Base-by-base conservation (phyloP, 2,888 invertebrate genomes). In the Diogma glabrata region DNA sequence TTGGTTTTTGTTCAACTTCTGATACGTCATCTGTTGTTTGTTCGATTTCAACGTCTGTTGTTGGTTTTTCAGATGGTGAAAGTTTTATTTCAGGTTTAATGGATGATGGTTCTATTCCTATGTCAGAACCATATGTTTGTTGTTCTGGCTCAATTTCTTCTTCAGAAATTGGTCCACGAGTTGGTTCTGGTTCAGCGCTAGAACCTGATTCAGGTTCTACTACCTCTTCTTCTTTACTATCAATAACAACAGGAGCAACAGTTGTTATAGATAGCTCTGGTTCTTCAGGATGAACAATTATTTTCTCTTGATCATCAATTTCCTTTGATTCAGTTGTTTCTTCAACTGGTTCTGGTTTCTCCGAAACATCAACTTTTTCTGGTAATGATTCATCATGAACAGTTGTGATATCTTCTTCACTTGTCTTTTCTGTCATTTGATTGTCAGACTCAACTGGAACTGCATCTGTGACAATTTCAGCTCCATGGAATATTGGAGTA, bases 391-490 rank as follows among this genome's bases (percentile, higher is more conserved):
- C 52, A 36, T 51, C 47, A n/a, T n/a, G n/a, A n/a, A n/a, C n/a
- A n/a, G n/a, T n/a, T n/a, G n/a, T n/a, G n/a, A n/a, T n/a, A n/a
- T n/a, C n/a, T n/a, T n/a, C n/a, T n/a, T n/a, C n/a, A n/a, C n/a
- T n/a, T n/a, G n/a, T n/a, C n/a, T n/a, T n/a, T n/a, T n/a, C n/a
- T n/a, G n/a, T n/a, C n/a, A n/a, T n/a, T n/a, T n/a, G n/a, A n/a
- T n/a, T n/a, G n/a, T n/a, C n/a, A n/a, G n/a, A n/a, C n/a, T n/a
- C n/a, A n/a, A n/a, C n/a, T n/a, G n/a, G n/a, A n/a, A n/a, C n/a
- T n/a, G n/a, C n/a, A n/a, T n/a, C 40, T 40, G 51, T 46, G n/a
- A 52, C n/a, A 9, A 51, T 43, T 54, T 53, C 53, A 23, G 45
- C 47, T 43, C 51, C 51, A 30, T n/a, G n/a, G n/a, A n/a, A n/a